Conservation (phyloP, 2,113 vertebrate genomes). For the Brachyhypopomus occidentalis region DNA sequence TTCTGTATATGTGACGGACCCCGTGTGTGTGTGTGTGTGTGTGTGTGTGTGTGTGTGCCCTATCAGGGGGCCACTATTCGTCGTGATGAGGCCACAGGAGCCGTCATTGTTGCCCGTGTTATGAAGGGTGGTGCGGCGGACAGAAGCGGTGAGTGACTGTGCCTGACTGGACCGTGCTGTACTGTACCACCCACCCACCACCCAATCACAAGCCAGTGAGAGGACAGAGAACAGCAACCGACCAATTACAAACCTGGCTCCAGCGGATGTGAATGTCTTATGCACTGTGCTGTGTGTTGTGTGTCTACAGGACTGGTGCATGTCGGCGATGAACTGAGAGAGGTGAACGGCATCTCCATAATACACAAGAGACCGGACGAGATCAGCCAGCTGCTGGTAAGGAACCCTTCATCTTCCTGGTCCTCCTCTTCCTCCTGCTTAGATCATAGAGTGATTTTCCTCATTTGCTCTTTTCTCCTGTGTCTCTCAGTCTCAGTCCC, state of each 20-base stretch:
- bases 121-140: slow-evolving; percentile 95
- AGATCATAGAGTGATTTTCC: neutral
- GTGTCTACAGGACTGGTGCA: slow-evolving; percentile 86
- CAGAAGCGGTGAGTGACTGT: slow-evolving; percentile 79
- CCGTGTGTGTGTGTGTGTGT: slow-evolving; percentile 2
- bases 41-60: neutral
- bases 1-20: neutral
- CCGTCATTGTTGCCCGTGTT: slow-evolving; percentile 90
- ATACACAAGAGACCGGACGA: slow-evolving; percentile 93
- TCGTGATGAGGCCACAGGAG: slow-evolving; percentile 85
- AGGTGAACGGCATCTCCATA: slow-evolving; percentile 91
- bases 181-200: no score
- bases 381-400: slow-evolving; percentile 96
- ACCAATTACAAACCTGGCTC: no score
- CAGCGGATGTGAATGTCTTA: neutral
- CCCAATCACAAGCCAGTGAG: no score
- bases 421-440: neutral
- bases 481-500: slow-evolving; percentile 85
- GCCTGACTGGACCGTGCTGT: slow-evolving; percentile 29
- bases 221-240: no score
- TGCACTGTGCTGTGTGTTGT: neutral
- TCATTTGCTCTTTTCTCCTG: neutral
- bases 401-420: slow-evolving; percentile 19
- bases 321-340: slow-evolving; percentile 92
- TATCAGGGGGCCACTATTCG: slow-evolving; percentile 93